Percentiles rank a stretch among this genome's conserved stretches.
Conservation (phyloP, 2,888 invertebrate genomes). For the Zaprionus obscuricornis region DNA sequence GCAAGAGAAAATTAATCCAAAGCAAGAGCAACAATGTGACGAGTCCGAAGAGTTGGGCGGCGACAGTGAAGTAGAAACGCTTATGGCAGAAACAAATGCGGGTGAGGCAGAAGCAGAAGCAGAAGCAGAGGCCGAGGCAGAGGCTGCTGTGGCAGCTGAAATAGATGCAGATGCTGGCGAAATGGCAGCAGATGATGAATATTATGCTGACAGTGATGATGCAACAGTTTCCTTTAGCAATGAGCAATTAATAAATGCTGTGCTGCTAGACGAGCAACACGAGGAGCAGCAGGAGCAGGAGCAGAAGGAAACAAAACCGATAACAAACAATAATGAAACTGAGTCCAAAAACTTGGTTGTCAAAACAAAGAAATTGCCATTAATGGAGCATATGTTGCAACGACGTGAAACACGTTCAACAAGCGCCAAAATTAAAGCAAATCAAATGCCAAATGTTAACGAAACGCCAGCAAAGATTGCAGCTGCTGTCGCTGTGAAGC, state of each 20-base stretch:
- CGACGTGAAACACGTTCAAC: conserved; percentile 60
- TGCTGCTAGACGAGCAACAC: conserved; percentile 28
- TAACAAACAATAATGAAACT: neutral
- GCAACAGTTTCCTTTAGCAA: conserved; percentile 53
- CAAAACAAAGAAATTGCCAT: neutral
- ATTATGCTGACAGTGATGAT: conserved; percentile 31
- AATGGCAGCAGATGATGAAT: conserved; percentile 2
- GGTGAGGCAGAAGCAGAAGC: neutral
- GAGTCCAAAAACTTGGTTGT: neutral
- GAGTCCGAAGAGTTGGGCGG: neutral
- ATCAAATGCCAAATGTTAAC: neutral
- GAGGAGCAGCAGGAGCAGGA: neutral
- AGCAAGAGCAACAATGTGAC: neutral
- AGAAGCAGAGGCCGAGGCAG: too few relatives aligned
- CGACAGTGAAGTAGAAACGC: too few relatives aligned
- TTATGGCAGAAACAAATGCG: neutral
- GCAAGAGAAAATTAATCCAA: conserved; percentile 5
- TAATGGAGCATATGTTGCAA: conserved; percentile 1
- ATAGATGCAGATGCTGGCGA: conserved; percentile 7
- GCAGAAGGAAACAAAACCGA: neutral
- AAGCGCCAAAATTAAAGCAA: conserved; percentile 51
- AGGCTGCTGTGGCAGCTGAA: neutral
- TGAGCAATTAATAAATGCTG: conserved; percentile 59
- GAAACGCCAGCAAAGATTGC: conserved; percentile 9
- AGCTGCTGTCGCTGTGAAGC: neutral